Evolutionary conservation across 2,113 vertebrate species (phyloP).

Genomic region (Struthio camelus): DNA sequence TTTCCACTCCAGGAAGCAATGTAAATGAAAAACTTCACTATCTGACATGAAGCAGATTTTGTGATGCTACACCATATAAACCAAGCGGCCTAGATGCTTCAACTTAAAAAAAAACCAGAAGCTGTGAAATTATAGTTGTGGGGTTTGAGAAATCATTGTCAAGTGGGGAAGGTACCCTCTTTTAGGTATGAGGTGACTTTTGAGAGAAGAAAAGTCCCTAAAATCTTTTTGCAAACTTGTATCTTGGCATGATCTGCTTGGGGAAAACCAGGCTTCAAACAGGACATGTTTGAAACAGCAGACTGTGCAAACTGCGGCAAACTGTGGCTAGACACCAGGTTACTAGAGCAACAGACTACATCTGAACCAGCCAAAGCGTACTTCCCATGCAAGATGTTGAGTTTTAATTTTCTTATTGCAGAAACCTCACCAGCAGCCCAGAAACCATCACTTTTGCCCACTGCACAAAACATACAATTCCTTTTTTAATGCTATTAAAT

Average conservation of each 20-base stretch:
- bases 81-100: not conserved
- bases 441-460: not conserved
- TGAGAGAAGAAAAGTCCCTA: not conserved
- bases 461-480: not conserved
- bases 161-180: too few species aligned
- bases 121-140: not conserved
- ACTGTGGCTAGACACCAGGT: not conserved
- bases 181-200: too few species aligned
- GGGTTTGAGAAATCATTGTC: not conserved
- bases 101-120: not conserved
- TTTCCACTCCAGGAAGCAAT: not conserved
- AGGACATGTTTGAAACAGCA: not conserved
- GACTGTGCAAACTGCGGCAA: too few species aligned
- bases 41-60: not conserved
- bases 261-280: not conserved
- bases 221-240: not conserved
- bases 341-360: not conserved
- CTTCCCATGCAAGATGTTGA: not conserved
- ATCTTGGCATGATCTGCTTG: fast-evolving
- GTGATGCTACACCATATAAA: too few species aligned
- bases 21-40: not conserved
- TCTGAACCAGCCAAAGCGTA: fast-evolving
- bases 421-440: not conserved
- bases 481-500: not conserved
- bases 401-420: not conserved